Percentiles rank a stretch among this genome's conserved stretches.
Conservation (phyloP, 1,140 invertebrate species). For the Tetramorium parvispinum region DNA sequence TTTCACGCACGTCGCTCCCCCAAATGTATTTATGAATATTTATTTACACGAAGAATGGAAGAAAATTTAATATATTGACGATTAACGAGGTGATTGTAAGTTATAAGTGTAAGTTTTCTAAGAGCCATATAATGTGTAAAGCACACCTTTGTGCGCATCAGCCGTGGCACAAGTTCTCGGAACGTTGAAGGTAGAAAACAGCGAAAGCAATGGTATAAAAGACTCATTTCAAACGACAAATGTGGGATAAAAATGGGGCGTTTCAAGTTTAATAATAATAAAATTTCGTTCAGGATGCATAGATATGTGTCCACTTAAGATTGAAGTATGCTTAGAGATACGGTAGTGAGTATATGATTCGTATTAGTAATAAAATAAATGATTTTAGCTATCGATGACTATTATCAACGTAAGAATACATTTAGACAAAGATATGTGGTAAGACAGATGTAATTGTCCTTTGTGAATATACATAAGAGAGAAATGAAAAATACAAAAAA, state of each 20-base stretch:
- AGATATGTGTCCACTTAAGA: slow-evolving; percentile 51
- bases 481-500: slow-evolving; percentile 85
- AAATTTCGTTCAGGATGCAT: slow-evolving; percentile 65
- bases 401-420: slow-evolving; percentile 82
- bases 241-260: slow-evolving; percentile 1
- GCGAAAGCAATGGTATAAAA: slow-evolving; percentile 71
- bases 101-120: slow-evolving; percentile 79
- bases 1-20: slow-evolving; percentile 56
- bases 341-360: slow-evolving; percentile 75
- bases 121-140: slow-evolving; percentile 72
- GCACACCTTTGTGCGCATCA: slow-evolving; percentile 47
- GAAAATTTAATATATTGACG: slow-evolving; percentile 83
- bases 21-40: slow-evolving; percentile 80
- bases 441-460: slow-evolving; percentile 85
- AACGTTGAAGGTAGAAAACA: slow-evolving; percentile 31
- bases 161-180: slow-evolving; percentile 40
- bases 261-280: slow-evolving; percentile 43
- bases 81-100: slow-evolving; percentile 76
- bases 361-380: slow-evolving; percentile 77
- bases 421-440: slow-evolving; percentile 82
- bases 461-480: slow-evolving; percentile 86
- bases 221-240: slow-evolving; percentile 30
- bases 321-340: slow-evolving; percentile 79
- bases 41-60: slow-evolving; percentile 77
- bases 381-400: slow-evolving; percentile 80